A percentile compares a stretch with the other conserved stretches of the same genome.
These are phyloP conservation scores for Temnopleurus reevesii DNA, from an alignment of 53 echinoderm and acorn worm species.

Conservation along the genomic window DNA sequence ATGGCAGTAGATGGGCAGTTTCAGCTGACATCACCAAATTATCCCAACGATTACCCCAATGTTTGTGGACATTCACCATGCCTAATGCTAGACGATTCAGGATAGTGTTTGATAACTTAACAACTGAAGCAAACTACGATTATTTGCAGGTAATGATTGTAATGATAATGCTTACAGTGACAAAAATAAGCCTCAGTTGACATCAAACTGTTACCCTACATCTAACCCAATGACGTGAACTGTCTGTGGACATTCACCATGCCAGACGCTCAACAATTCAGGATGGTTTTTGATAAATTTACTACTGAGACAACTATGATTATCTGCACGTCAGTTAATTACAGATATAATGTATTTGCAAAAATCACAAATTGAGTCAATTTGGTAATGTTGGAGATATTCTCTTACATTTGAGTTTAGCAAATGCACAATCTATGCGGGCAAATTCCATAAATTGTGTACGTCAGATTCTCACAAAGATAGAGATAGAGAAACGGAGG, in stretches of 20 bases:
- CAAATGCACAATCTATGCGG: no score
- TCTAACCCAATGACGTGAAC: constrained; percentile 56
- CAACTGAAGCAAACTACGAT: constrained; percentile 67
- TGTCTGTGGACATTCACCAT: constrained; percentile 65
- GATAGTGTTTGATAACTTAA: constrained; percentile 63
- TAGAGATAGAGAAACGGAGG: no score
- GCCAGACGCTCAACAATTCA: constrained; percentile 38
- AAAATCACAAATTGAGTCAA: no score
- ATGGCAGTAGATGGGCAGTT: constrained; percentile 43
- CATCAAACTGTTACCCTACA: constrained; percentile 64
- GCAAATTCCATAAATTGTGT: no score
- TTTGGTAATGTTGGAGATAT: no score
- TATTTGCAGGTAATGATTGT: constrained; percentile 45
- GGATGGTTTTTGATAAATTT: constrained; percentile 64
- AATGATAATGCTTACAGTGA: no score
- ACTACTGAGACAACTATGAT: constrained; percentile 67
- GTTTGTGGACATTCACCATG: constrained; percentile 61
- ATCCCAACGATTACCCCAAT: constrained; percentile 64
- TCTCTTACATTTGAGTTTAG: no score
- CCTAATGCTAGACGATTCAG: constrained; percentile 49
- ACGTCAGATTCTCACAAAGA: no score
- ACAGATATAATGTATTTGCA: no score
- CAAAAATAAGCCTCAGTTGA: no score
- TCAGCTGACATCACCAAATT: constrained; percentile 60
- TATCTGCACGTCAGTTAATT: constrained; percentile 42